Conservation (phyloP, 2,888 invertebrate genomes). For the Himalopsyche kuldschensis region DNA sequence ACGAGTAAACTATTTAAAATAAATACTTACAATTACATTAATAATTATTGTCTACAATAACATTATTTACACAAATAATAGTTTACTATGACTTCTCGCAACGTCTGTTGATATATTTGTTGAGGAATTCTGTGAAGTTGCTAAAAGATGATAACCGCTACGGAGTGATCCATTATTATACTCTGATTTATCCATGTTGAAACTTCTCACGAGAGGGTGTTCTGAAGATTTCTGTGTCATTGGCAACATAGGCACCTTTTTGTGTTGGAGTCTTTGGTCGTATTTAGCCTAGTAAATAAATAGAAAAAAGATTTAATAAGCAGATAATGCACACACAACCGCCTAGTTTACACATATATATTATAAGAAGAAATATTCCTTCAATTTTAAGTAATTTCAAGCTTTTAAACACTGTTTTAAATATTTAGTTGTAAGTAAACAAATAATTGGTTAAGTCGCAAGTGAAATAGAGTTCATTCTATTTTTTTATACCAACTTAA, state of each 20-base stretch:
- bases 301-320: background rate
- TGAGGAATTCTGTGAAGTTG: slow-evolving; percentile 19
- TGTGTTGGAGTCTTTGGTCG: slow-evolving; percentile 31
- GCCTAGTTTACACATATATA: too few species aligned
- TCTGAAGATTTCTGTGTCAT: slow-evolving; percentile 27
- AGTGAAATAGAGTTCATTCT: too few species aligned
- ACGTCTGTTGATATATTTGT: slow-evolving; percentile 29
- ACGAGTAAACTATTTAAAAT: background rate
- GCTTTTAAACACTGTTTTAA: too few species aligned
- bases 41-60: background rate
- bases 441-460: too few species aligned
- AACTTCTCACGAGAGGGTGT: slow-evolving; percentile 35
- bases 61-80: slow-evolving; percentile 33
- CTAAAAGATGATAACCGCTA: slow-evolving; percentile 35
- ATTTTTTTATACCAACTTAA: too few species aligned
- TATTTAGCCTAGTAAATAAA: slow-evolving; percentile 34
- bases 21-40: background rate
- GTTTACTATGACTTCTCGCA: slow-evolving; percentile 34
- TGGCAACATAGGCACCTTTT: slow-evolving; percentile 33
- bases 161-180: slow-evolving; percentile 31
- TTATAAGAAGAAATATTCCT: too few species aligned
- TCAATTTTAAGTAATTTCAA: too few species aligned
- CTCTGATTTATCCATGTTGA: slow-evolving; percentile 36
- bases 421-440: too few species aligned
- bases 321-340: background rate